phyloP scores from a whole-genome alignment of 1,140 invertebrate species.

The Drosophila fuyamai region DNA sequence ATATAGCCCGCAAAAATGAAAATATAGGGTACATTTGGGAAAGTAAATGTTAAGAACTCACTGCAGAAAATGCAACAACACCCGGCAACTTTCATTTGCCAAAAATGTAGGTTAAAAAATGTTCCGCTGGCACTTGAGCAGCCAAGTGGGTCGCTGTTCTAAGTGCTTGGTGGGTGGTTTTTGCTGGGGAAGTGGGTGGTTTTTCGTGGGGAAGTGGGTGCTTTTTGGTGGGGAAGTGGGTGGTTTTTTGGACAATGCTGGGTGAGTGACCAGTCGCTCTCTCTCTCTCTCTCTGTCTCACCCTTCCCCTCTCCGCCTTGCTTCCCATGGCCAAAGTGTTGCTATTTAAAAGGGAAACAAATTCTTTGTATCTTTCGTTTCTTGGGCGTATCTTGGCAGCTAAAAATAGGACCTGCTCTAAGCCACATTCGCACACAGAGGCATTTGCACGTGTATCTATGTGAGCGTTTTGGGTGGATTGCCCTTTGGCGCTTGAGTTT shows the following conservation, averaged over 20 bases:
- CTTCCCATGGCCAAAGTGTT: slow-evolving; percentile 22
- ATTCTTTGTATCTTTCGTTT: slow-evolving; percentile 29
- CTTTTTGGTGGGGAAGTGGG: neutral
- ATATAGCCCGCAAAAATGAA: neutral
- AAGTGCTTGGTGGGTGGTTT: slow-evolving; percentile 23
- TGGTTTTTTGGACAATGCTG: slow-evolving; percentile 9
- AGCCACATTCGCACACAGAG: slow-evolving; percentile 6
- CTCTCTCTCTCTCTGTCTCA: neutral
- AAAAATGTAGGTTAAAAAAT: slow-evolving; percentile 75
- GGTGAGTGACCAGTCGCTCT: slow-evolving; percentile 42
- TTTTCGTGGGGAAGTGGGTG: neutral
- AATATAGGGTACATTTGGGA: neutral
- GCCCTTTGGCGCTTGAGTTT: slow-evolving; percentile 60
- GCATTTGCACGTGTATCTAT: slow-evolving; percentile 12
- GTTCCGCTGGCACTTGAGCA: slow-evolving; percentile 58
- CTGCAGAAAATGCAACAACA: slow-evolving; percentile 26
- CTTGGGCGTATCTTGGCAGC: slow-evolving; percentile 38
- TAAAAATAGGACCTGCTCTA: slow-evolving; percentile 46
- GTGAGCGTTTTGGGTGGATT: slow-evolving; percentile 19
- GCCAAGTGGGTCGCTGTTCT: slow-evolving; percentile 54
- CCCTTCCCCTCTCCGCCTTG: neutral
- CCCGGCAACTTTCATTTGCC: slow-evolving; percentile 60
- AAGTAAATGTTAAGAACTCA: neutral
- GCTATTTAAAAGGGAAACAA: slow-evolving; percentile 41
- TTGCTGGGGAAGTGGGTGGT: neutral